These are phyloP conservation scores for Manis javanica DNA, from an alignment of 2,797 vertebrate genomes.

Conservation along the genomic window DNA sequence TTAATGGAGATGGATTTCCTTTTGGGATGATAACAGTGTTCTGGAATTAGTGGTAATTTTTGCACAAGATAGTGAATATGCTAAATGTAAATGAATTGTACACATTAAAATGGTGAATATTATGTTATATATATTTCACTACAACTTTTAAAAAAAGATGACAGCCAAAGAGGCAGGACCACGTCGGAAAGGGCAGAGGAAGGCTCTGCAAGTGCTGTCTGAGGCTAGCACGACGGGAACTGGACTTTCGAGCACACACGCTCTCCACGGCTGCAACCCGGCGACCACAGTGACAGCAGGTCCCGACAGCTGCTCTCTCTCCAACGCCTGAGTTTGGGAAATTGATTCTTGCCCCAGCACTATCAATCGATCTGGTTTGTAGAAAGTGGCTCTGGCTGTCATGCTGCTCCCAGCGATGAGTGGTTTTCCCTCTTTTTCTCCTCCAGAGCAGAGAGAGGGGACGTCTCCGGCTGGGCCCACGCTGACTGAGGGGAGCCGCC, in stretches of 20 bases:
- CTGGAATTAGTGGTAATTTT: neutral
- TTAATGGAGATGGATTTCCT: neutral
- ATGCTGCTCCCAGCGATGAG: neutral
- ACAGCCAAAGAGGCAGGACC: neutral
- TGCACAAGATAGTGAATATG: neutral
- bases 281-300: neutral
- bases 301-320: neutral
- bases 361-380: neutral
- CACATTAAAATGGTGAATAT: neutral
- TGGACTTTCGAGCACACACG: fast-evolving
- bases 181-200: neutral
- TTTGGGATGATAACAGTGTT: neutral
- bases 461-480: slow-evolving; percentile 77
- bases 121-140: neutral
- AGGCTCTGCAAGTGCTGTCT: neutral
- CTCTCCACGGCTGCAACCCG: neutral
- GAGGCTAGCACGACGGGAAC: neutral
- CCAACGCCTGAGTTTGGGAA: neutral
- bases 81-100: neutral
- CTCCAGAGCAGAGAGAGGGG: slow-evolving; percentile 89
- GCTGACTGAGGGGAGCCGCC: slow-evolving; percentile 82
- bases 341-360: neutral
- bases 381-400: neutral
- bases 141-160: neutral
- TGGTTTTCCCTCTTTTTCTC: slow-evolving; percentile 59